A percentile compares a stretch with the other conserved stretches of the same genome.
phyloP scores from a whole-genome alignment of 2,888 invertebrate genomes.

The Microplitis manilae region DNA sequence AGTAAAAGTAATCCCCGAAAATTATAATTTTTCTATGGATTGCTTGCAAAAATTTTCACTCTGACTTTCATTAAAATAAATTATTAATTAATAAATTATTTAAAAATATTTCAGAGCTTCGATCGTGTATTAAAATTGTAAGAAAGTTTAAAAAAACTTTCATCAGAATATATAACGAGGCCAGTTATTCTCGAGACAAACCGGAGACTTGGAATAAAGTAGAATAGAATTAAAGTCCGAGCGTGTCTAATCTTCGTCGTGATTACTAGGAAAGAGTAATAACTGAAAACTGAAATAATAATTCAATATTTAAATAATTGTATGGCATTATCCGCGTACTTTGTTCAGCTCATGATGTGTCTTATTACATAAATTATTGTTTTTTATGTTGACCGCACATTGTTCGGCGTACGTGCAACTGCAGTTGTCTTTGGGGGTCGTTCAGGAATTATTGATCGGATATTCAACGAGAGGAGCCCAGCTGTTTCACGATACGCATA shows the following conservation, averaged over 20 bases:
- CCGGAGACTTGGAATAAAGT: not conserved
- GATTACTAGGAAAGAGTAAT: not conserved
- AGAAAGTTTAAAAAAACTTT: not conserved
- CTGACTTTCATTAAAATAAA: too few relatives aligned
- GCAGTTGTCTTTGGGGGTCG: not conserved
- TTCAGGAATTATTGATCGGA: slow-evolving; percentile 54
- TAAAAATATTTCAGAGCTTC: not conserved
- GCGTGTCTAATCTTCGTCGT: not conserved
- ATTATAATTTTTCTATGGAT: not conserved
- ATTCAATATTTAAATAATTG: not conserved
- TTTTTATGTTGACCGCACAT: not conserved
- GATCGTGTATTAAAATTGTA: not conserved
- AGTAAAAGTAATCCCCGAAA: not conserved
- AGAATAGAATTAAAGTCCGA: not conserved
- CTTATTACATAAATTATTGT: not conserved
- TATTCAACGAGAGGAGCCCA: slow-evolving; percentile 50
- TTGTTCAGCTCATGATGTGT: not conserved
- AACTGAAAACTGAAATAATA: not conserved
- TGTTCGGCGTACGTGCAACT: not conserved
- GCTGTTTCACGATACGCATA: slow-evolving; percentile 54
- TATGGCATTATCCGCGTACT: not conserved
- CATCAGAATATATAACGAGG: not conserved
- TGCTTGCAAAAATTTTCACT: too few relatives aligned
- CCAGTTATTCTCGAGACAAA: not conserved
- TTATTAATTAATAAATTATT: not conserved